phyloP scores from a whole-genome alignment of 2,888 invertebrate genomes.

The Ormia ochracea region DNA sequence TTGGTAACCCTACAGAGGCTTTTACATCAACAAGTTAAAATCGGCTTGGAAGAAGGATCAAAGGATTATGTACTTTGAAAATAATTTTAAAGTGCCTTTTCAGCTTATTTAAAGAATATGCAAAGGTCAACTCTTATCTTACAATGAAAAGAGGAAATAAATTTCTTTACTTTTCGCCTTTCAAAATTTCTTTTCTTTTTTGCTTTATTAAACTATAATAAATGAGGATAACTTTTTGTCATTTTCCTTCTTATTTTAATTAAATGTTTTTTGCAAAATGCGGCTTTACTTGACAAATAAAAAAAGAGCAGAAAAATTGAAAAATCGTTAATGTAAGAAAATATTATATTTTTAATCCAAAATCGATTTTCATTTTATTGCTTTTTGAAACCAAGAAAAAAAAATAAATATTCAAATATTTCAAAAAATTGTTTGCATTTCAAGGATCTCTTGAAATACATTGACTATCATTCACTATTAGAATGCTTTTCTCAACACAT shows the following conservation, averaged over 20 bases:
- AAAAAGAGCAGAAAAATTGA: too few relatives aligned
- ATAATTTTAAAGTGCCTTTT: too few relatives aligned
- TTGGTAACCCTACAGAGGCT: too few relatives aligned
- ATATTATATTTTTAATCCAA: neutral
- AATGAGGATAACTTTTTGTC: too few relatives aligned
- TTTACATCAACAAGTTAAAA: too few relatives aligned
- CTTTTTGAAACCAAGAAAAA: neutral
- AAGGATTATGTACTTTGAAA: too few relatives aligned
- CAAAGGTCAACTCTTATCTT: too few relatives aligned
- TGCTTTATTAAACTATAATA: neutral
- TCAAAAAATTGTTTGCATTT: neutral
- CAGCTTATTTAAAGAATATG: too few relatives aligned
- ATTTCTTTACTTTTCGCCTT: too few relatives aligned
- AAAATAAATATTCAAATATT: neutral
- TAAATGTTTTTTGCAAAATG: neutral
- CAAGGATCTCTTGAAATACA: neutral
- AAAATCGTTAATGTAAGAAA: neutral
- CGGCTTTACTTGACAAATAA: neutral
- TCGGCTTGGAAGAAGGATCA: too few relatives aligned
- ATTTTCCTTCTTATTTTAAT: neutral
- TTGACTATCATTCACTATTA: neutral
- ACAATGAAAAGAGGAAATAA: too few relatives aligned
- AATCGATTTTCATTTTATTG: neutral
- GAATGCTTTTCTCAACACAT: constrained; percentile 50
- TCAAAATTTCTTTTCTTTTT: neutral